Evolutionary conservation across 2,888 invertebrate species (phyloP).

Genomic region (Aelia acuminata): DNA sequence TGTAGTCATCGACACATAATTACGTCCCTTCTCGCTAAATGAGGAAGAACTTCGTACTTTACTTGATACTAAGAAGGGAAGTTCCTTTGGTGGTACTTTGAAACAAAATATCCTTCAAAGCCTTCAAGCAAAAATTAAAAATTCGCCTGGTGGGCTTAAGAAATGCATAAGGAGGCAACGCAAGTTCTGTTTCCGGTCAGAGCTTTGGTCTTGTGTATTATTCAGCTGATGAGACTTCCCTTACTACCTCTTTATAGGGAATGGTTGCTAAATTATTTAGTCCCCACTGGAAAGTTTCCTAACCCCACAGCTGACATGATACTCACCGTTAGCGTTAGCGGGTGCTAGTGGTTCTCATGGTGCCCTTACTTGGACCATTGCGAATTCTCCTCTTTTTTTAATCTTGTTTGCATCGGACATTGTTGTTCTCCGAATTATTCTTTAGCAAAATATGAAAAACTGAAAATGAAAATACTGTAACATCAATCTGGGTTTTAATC

Average conservation of each 20-base stretch:
- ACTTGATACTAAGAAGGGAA: not conserved
- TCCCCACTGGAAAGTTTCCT: not conserved
- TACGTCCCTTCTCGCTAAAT: too few species aligned
- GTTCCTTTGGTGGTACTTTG: not conserved
- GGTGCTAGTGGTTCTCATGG: not conserved
- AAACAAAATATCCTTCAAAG: not conserved
- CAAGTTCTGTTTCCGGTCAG: constrained; percentile 17
- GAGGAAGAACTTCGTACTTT: not conserved
- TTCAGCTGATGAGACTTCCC: constrained; percentile 19
- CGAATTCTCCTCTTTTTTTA: not conserved
- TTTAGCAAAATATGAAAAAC: too few species aligned
- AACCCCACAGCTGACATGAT: constrained; percentile 6
- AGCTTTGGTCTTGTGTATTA: not conserved
- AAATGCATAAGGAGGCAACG: not conserved
- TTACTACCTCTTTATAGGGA: constrained; percentile 11
- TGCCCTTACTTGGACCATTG: not conserved
- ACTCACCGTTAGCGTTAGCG: not conserved
- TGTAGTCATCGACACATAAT: too few species aligned
- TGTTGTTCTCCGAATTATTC: too few species aligned
- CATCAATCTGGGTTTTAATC: too few species aligned
- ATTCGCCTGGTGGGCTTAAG: not conserved
- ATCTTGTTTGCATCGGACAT: too few species aligned
- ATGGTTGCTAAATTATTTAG: not conserved
- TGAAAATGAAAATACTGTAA: too few species aligned
- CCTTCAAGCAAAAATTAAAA: not conserved